phyloP scores from a whole-genome alignment of 2,113 vertebrate genomes.

The Chiloscyllium plagiosum region DNA sequence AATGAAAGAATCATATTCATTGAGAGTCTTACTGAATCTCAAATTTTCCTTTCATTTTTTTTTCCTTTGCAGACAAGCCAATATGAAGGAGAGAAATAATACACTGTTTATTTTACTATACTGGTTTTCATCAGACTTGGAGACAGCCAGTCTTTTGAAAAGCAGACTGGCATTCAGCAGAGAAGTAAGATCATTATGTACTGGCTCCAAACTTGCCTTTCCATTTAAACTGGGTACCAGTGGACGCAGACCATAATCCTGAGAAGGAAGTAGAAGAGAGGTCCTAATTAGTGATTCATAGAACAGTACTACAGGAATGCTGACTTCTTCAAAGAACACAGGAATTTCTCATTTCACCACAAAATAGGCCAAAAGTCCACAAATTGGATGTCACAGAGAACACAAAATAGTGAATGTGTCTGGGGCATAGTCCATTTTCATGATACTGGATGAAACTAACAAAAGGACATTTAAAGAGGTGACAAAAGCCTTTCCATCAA shows the following conservation, averaged over 20 bases:
- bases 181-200: background rate
- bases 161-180: background rate
- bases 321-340: background rate
- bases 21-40: background rate
- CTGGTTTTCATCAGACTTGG: background rate
- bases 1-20: conserved; percentile 27
- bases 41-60: background rate
- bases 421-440: background rate
- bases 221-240: background rate
- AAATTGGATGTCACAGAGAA: background rate
- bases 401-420: background rate
- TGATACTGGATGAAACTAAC: background rate
- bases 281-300: background rate
- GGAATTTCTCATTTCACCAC: background rate
- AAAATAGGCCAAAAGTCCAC: background rate
- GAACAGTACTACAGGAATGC: background rate
- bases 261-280: background rate
- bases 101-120: conserved; percentile 13
- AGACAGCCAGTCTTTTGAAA: conserved; percentile 2
- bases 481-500: background rate
- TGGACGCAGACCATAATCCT: background rate
- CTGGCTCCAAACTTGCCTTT: background rate
- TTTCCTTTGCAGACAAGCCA: conserved; percentile 16
- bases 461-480: background rate
- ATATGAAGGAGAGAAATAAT: background rate